These are phyloP conservation scores for Seriola aureovittata DNA, from an alignment of 2,113 vertebrate genomes.

Conservation along the genomic window DNA sequence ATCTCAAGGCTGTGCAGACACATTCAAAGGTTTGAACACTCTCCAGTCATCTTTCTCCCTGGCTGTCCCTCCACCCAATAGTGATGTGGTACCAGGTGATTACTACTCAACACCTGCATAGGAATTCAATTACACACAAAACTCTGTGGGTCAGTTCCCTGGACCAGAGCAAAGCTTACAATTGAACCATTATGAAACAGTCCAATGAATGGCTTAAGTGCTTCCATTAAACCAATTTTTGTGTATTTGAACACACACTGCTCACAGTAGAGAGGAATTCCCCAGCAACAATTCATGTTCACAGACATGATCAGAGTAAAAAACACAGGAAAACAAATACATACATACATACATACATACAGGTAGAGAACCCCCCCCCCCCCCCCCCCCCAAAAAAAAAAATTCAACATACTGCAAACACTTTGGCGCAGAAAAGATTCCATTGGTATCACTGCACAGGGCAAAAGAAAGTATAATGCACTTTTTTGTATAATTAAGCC, in stretches of 20 bases:
- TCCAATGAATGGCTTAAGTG: slow-evolving; percentile 79
- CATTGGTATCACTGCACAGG: slow-evolving; percentile 54
- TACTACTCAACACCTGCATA: slow-evolving; percentile 70
- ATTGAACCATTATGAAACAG: slow-evolving; percentile 63
- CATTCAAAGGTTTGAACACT: slow-evolving; percentile 53
- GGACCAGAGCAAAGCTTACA: slow-evolving; percentile 65
- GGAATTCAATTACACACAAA: slow-evolving; percentile 69
- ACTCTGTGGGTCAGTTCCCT: slow-evolving; percentile 53
- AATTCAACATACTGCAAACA: slow-evolving; percentile 17
- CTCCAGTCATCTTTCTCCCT: slow-evolving; percentile 37
- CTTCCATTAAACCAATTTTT: slow-evolving; percentile 58
- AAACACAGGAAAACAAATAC: slow-evolving; percentile 14
- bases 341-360: slow-evolving; percentile 36
- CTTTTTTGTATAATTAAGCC: slow-evolving; percentile 36
- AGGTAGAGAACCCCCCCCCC: neutral
- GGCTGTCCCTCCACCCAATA: slow-evolving; percentile 57
- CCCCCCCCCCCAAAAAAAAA: too few species aligned
- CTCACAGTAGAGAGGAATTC: slow-evolving; percentile 68
- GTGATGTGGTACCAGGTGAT: slow-evolving; percentile 70
- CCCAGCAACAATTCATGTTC: slow-evolving; percentile 60
- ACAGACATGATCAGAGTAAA: slow-evolving; percentile 42
- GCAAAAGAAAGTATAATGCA: slow-evolving; percentile 55
- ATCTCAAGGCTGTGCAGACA: slow-evolving; percentile 64
- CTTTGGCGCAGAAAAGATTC: slow-evolving; percentile 67
- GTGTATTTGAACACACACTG: slow-evolving; percentile 49